Evolutionary conservation across 2,888 invertebrate genomes (phyloP).

Genomic region (Ochropleura leucogaster): DNA sequence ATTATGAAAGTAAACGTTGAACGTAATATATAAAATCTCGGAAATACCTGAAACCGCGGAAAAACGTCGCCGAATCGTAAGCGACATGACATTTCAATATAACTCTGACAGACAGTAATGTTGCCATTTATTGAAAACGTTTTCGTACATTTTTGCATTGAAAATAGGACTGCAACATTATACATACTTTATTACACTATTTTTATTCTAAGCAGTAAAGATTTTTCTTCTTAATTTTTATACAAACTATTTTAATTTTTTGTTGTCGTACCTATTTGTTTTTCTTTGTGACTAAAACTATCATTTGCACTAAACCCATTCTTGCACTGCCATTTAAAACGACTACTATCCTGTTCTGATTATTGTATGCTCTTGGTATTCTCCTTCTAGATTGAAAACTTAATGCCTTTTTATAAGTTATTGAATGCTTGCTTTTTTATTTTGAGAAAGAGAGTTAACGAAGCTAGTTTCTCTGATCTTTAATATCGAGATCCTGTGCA

Average conservation of each 20-base stretch:
- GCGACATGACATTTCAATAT: not conserved
- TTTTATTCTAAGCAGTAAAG: not conserved
- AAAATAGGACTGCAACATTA: too few species aligned
- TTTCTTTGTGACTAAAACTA: constrained; percentile 24
- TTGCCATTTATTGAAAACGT: too few species aligned
- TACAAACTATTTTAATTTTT: not conserved
- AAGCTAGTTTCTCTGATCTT: not conserved
- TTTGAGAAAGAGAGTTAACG: not conserved
- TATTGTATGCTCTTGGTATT: constrained; percentile 56
- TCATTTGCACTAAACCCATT: constrained; percentile 41
- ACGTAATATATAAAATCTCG: not conserved
- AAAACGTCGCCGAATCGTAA: not conserved
- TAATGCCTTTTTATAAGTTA: not conserved
- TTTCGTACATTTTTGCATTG: too few species aligned
- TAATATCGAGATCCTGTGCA: not conserved
- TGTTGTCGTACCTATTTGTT: not conserved
- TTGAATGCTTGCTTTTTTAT: constrained; percentile 14
- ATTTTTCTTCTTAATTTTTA: not conserved
- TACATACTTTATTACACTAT: too few species aligned
- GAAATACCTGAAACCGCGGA: not conserved
- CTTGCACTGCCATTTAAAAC: constrained; percentile 27
- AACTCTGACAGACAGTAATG: too few species aligned
- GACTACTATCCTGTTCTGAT: constrained; percentile 41
- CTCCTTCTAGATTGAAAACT: constrained; percentile 1
- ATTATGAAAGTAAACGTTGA: not conserved